Conservation (phyloP, 2,797 vertebrate genomes). For the Darevskia mixta region DNA sequence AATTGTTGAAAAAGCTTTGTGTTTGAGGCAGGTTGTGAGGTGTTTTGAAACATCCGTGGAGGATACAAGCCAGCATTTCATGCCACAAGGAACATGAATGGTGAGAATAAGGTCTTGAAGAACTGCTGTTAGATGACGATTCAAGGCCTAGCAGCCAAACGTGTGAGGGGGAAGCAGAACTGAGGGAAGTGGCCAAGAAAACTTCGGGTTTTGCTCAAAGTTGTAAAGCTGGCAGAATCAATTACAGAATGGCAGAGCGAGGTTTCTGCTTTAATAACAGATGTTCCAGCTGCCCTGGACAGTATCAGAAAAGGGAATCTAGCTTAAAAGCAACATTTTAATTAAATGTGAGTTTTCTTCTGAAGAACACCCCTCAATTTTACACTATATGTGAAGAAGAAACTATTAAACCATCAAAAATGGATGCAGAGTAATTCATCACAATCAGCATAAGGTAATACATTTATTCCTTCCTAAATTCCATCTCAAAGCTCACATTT, state of each 20-base stretch:
- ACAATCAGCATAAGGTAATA: background rate
- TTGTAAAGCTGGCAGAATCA: background rate
- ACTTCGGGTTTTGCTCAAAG: background rate
- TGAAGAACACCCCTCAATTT: background rate
- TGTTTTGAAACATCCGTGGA: background rate
- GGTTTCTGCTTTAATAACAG: background rate
- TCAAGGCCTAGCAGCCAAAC: background rate
- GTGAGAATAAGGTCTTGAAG: background rate
- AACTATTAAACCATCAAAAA: background rate
- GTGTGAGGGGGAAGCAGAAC: too few relatives aligned
- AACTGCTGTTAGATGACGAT: background rate
- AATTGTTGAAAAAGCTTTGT: background rate
- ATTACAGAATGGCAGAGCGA: background rate
- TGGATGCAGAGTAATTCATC: background rate
- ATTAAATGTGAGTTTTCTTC: background rate
- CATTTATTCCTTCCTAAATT: background rate
- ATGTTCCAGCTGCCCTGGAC: background rate
- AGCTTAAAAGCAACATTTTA: background rate
- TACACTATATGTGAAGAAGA: background rate
- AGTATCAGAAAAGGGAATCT: background rate
- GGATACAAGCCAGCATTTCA: background rate
- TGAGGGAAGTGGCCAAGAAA: background rate
- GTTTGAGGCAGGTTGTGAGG: background rate
- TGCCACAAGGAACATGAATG: background rate
- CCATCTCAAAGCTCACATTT: background rate